Evolutionary conservation across 2,113 vertebrate genomes (phyloP).

Genomic region (Pachypanchax playfairii): DNA sequence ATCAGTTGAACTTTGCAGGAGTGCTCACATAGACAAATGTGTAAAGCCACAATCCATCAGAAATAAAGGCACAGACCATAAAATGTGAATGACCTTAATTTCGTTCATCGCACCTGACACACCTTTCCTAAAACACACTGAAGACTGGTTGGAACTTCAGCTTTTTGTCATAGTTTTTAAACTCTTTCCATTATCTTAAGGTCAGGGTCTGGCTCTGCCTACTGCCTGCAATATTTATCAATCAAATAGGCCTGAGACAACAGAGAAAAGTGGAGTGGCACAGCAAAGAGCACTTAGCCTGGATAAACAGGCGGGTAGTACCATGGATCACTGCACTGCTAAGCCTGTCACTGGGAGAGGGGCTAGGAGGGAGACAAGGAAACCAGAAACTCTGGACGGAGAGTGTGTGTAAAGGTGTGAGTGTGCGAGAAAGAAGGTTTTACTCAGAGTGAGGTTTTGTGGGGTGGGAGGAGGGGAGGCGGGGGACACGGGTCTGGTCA

Average conservation of each 20-base stretch:
- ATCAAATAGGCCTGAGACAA: constrained; percentile 74
- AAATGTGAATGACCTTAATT: constrained; percentile 32
- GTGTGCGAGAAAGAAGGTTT: constrained; percentile 15
- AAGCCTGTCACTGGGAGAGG: constrained; percentile 71
- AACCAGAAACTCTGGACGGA: constrained; percentile 53
- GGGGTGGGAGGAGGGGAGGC: constrained; percentile 64
- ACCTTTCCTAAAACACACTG: constrained; percentile 15
- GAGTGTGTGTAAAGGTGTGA: constrained; percentile 29
- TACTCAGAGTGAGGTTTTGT: constrained; percentile 66
- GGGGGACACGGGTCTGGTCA: constrained; percentile 72
- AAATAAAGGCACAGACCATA: not conserved
- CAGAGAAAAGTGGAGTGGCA: constrained; percentile 68
- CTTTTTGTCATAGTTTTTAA: constrained; percentile 63
- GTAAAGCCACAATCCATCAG: too few species aligned
- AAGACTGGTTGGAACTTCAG: constrained; percentile 30
- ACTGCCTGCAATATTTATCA: constrained; percentile 76
- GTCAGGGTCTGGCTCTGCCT: constrained; percentile 63
- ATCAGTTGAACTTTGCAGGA: too few species aligned
- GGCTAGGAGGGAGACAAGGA: constrained; percentile 60
- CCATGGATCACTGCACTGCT: constrained; percentile 77
- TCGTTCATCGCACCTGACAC: constrained; percentile 43
- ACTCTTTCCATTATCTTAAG: constrained; percentile 74
- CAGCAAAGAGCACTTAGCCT: constrained; percentile 75
- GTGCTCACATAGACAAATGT: too few species aligned
- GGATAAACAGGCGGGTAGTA: constrained; percentile 72